Evolutionary conservation across 2,113 vertebrate species (phyloP).

Genomic region (Tiliqua scincoides): DNA sequence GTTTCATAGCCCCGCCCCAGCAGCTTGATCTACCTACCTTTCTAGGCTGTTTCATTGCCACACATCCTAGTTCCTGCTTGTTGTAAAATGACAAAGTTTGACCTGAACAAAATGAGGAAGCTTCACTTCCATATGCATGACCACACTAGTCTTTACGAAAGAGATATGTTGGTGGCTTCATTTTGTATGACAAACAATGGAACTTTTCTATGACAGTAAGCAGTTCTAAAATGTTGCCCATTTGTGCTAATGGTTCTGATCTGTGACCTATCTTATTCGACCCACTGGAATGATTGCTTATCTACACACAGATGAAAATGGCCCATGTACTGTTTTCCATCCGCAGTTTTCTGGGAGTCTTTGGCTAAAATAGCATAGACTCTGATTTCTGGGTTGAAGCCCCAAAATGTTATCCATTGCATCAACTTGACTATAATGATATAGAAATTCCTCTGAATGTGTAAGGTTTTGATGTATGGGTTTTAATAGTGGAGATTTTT

Average conservation of each 20-base stretch:
- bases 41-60: background rate
- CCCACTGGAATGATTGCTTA: background rate
- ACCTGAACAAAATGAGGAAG: background rate
- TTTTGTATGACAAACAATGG: no score
- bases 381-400: background rate
- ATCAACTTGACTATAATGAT: background rate
- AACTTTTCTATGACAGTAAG: background rate
- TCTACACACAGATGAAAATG: background rate
- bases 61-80: background rate
- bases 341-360: background rate
- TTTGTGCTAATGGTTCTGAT: background rate
- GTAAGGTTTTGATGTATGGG: background rate
- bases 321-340: background rate
- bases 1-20: background rate
- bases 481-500: background rate
- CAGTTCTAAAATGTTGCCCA: background rate
- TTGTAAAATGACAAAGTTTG: background rate
- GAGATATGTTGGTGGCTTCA: no score
- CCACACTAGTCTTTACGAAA: background rate
- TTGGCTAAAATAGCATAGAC: background rate
- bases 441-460: background rate
- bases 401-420: background rate
- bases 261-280: background rate
- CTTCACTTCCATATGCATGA: background rate
- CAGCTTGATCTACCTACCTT: background rate